Evolutionary conservation across 2,797 vertebrate genomes (phyloP), one percentile per base, ranked within the genome.

Genomic region (Myotis planiceps): DNA sequence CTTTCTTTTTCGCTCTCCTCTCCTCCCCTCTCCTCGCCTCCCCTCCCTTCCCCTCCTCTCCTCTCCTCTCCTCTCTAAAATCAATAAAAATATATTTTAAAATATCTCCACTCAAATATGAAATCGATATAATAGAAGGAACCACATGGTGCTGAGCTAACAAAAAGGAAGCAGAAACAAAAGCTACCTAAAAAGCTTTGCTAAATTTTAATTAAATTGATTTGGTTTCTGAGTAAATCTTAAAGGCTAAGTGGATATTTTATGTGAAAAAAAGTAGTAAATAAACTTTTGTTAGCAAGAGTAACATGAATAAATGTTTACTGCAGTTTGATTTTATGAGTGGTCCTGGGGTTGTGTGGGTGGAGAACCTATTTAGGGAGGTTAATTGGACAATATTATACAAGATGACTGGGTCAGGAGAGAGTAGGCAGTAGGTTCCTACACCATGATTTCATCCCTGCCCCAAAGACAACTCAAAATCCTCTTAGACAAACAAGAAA

Each of bases 31-130:
- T 3, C 21, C 51, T 53, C 8, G 1, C 53, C 3, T 23, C 9
- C 8, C 9, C 4, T 25, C 9, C 3, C 53, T 0, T 58, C 4
- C 4, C 55, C 1, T 58, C 55, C 9, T 0, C 21, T 9, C 53
- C 53, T 9, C 21, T 53, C 21, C 1, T 53, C 21, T 55, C 53
- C 25, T 60, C 12, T 60, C 55, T 60, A 27, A 60, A 60, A 60
- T 60, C 5, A 60, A 60, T 29, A 60, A 60, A 58, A 27, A 60
- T 58, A 27, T 60, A 60, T 60, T 60, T 60, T 14, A 29, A 60
- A 60, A 60, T 60, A 29, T 60, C 25, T 60, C 13, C 19, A 27
- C 3, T 16, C 37, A 21, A 34, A 63, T 10, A 25, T 49, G 58
- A 86, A 80, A 69, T 23, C 71, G 18, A 23, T 51, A 29, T 16